Conservation (phyloP, 2,888 invertebrate genomes). For the Campoletis raptor region DNA sequence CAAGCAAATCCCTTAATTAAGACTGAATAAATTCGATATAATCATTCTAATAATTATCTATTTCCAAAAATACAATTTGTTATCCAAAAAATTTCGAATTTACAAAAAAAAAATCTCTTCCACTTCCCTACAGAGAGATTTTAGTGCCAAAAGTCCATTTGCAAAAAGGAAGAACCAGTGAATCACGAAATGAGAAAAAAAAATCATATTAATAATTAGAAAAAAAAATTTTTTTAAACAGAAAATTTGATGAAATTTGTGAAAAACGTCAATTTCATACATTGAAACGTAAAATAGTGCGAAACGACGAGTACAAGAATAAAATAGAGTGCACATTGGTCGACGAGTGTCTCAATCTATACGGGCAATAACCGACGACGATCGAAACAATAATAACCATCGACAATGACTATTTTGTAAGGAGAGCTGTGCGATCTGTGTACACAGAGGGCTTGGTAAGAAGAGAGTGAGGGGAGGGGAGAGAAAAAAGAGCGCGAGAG, state of each 20-base stretch:
- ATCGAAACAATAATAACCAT: conserved; percentile 65
- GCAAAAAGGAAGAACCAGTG: no score
- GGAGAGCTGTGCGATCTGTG: conserved; percentile 70
- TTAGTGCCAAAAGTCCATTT: no score
- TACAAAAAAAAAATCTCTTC: no score
- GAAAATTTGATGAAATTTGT: not conserved
- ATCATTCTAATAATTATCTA: no score
- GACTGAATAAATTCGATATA: no score
- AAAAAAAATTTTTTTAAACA: conserved; percentile 64
- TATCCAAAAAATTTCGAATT: no score
- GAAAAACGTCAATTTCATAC: not conserved
- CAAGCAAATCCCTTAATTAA: no score
- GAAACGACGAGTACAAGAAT: not conserved
- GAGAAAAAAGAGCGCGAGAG: conserved; percentile 18
- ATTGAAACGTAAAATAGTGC: not conserved
- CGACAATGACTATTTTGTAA: conserved; percentile 77
- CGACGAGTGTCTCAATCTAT: not conserved
- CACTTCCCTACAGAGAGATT: no score
- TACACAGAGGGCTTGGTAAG: conserved; percentile 61
- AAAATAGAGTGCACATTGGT: not conserved
- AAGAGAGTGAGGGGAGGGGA: conserved; percentile 3
- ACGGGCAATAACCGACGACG: conserved; percentile 28
- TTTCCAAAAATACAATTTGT: no score
- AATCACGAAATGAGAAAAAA: no score
- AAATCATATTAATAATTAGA: no score